phyloP scores from a whole-genome alignment of 2,113 vertebrate species.

The Talpa occidentalis region DNA sequence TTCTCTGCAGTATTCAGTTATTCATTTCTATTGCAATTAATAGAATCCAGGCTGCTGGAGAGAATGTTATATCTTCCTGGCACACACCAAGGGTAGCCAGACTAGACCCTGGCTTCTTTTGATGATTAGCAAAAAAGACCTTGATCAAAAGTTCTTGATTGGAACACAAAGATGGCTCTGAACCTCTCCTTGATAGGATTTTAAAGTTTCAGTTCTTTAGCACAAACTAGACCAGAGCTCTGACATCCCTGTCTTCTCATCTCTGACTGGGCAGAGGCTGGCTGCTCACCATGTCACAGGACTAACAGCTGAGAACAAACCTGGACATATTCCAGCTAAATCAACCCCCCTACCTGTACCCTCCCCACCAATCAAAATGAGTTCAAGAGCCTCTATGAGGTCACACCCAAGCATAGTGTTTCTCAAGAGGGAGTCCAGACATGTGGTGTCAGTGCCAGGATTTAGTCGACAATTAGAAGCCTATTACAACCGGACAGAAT shows the following conservation, averaged over 20 bases:
- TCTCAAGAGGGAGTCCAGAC: background rate
- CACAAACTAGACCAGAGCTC: background rate
- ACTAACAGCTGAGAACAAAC: background rate
- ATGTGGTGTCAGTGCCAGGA: rapidly evolving
- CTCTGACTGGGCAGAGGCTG: no score
- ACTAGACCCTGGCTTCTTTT: background rate
- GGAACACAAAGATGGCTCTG: background rate
- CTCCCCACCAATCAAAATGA: background rate
- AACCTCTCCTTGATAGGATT: background rate
- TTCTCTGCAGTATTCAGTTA: background rate
- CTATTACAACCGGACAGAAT: background rate
- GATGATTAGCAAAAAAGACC: background rate
- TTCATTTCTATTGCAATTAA: background rate
- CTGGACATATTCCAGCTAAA: background rate
- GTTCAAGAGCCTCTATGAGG: background rate
- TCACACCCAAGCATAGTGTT: background rate
- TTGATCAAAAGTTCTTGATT: background rate
- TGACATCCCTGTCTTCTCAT: background rate
- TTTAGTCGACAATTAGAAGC: background rate
- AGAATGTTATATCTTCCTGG: background rate
- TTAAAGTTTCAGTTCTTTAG: background rate
- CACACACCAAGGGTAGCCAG: background rate
- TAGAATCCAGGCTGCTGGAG: background rate
- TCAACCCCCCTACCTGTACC: background rate
- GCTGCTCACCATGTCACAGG: background rate